Evolutionary conservation across 1,140 invertebrate genomes (phyloP).

Genomic region (Bursaphelenchus mucronatus): DNA sequence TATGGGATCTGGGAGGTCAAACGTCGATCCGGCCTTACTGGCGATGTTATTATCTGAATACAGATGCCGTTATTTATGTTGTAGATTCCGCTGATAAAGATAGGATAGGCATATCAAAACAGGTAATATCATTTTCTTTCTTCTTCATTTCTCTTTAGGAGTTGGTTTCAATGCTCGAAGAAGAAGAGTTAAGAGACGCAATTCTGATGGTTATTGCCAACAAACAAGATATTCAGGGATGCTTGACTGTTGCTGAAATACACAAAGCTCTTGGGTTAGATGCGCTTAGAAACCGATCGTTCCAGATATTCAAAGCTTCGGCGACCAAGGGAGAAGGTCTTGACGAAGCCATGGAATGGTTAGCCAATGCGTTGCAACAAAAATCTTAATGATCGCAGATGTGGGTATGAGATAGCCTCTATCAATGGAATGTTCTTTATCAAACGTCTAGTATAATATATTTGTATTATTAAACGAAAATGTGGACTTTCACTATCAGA

Average conservation of each 20-base stretch:
- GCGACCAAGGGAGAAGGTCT: constrained; percentile 96
- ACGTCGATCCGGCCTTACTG: constrained; percentile 96
- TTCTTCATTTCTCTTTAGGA: constrained; percentile 39
- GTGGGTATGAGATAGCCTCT: no score
- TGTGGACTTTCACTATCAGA: no score
- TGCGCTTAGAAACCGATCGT: constrained; percentile 88
- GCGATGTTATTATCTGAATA: constrained; percentile 99
- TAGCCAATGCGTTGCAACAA: constrained; percentile 49
- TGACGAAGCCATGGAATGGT: constrained; percentile 96
- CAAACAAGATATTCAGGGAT: constrained; percentile 94
- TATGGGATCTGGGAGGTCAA: constrained; percentile 94
- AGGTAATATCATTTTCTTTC: constrained; percentile 67
- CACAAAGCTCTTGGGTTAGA: constrained; percentile 91
- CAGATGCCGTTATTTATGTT: constrained; percentile 99
- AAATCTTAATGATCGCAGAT: constrained; percentile 22
- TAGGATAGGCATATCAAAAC: constrained; percentile 96
- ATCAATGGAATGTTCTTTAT: no score
- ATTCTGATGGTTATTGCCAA: constrained; percentile 95
- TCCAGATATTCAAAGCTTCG: constrained; percentile 99
- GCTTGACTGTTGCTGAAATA: constrained; percentile 89
- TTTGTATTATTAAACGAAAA: no score
- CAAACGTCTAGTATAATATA: no score
- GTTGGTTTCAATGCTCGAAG: constrained; percentile 89
- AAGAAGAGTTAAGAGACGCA: constrained; percentile 91
- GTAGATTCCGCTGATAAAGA: constrained; percentile 97